Conservation (phyloP, 1,140 invertebrate species). For the Oreohelix idahoensis region DNA sequence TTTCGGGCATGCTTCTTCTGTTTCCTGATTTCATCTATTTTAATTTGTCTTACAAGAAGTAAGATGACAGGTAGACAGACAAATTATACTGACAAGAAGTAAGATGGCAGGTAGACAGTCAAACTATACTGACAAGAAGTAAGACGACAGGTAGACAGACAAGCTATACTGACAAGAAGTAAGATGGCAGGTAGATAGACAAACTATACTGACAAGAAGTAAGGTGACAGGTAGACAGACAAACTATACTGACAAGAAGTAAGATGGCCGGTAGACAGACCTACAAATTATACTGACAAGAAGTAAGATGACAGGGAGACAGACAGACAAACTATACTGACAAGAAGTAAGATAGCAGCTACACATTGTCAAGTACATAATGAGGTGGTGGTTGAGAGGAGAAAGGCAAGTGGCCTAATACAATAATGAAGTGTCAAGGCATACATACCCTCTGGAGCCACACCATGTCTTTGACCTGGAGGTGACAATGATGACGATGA, state of each 20-base stretch:
- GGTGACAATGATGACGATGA: neutral
- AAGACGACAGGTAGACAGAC: neutral
- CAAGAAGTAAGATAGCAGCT: neutral
- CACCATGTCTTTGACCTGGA: conserved; percentile 5
- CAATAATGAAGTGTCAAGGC: no score
- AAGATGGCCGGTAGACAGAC: no score
- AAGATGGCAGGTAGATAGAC: neutral
- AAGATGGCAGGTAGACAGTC: neutral
- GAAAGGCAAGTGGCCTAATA: no score
- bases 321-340: neutral
- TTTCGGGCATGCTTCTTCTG: no score
- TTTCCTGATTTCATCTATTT: no score
- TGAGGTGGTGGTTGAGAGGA: no score
- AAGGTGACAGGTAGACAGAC: no score
- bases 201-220: no score
- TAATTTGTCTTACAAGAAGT: no score
- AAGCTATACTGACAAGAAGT: no score
- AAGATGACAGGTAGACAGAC: neutral
- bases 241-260: no score
- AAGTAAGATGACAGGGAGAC: neutral
- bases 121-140: neutral
- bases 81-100: neutral
- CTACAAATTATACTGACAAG: neutral
- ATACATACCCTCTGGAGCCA: neutral
- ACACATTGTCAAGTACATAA: neutral